Evolutionary conservation across 2,888 invertebrate species (phyloP), one percentile per base, ranked within the genome.

Genomic region (Parnassius apollo): DNA sequence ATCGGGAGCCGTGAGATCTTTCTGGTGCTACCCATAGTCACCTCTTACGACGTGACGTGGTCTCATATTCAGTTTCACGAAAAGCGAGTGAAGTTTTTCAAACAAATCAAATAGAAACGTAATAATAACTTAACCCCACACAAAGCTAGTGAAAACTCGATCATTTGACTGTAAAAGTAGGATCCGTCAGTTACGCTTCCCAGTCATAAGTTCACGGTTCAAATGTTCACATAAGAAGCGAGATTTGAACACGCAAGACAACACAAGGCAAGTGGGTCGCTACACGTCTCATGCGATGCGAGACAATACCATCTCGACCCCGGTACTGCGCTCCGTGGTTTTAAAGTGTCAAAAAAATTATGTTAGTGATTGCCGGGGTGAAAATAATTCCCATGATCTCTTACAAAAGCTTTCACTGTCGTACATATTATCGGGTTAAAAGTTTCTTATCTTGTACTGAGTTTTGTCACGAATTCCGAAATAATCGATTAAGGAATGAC

Each of bases 141-240:
- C 35, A 44, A 44, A 44, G n/a, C 9, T 50, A 55, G 2, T 42
- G 48, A 42, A 49, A 61, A 61, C 50, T n/a, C 25, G 56, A 57
- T 57, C 12, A 13, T 49, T 13, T 13, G 7, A 7, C 3, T 11
- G 52, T 22, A 48, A 62, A 62, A 62, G 44, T 53, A 46, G 57
- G 51, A 8, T 45, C 12, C 46, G 11, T 42, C 35, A 42, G 25
- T 18, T 25, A 25, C 18, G 50, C 10, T 8, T 12, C 10, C n/a
- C n/a, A 13, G 10, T 35, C 25, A 44, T 10, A 13, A 25, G 58
- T 62, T 62, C 62, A 62, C 58, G 62, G 62, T 62, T 49, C 62
- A 54, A 54, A 58, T 58, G 50, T 48, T 48, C 49, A 12, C 10
- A 12, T 62, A 62, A 62, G 50, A n/a, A 22, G 49, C 35, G 50